Evolutionary conservation across 2,888 invertebrate species (phyloP), one percentile per base, ranked within the genome.

Genomic region (Heliconius charithonia): DNA sequence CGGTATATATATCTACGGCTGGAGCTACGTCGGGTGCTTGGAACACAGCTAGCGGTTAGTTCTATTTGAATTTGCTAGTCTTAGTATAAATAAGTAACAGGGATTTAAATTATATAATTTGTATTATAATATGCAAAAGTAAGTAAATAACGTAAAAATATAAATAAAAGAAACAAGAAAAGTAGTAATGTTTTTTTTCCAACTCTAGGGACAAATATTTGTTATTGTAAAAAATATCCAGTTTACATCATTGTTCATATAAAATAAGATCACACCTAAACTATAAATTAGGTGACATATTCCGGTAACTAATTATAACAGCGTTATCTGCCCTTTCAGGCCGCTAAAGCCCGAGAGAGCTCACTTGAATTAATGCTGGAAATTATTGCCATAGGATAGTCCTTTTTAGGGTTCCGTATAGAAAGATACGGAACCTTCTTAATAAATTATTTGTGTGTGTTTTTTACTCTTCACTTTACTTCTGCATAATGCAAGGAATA

Each of bases 251-350:
- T 19, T 16, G 12, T 4, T 16, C 25, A 3, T 9, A 19, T 25
- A 45, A 27, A 69, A 67, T 56, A 59, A 72, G 13, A 59, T 59
- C 37, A 59, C 59, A 59, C 72, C 16, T 37, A 72, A 32, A 56
- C 71, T 77, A 65, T 63, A 72, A 77, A 56, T 56, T 37, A 67
- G 59, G 29, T 74, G 78, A 59, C 69, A 80, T 79, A 79, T 81
- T 81, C 77, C 56, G 74, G 71, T 77, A 78, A 71, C 51, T 56
- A 71, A 51, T 70, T 37, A 62, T 41, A 41, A 32, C 25, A 27
- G 16, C 76, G 74, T 76, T 81, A 81, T 81, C 81, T 76, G 76
- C 56, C 76, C 78, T 78, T 62, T 67, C 81, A 81, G 81, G 66
- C 77, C 72, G 78, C 45, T 69, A 59, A 76, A 75, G 62, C 79